Evolutionary conservation across 1,140 invertebrate species (phyloP).

Genomic region (Samia ricini): DNA sequence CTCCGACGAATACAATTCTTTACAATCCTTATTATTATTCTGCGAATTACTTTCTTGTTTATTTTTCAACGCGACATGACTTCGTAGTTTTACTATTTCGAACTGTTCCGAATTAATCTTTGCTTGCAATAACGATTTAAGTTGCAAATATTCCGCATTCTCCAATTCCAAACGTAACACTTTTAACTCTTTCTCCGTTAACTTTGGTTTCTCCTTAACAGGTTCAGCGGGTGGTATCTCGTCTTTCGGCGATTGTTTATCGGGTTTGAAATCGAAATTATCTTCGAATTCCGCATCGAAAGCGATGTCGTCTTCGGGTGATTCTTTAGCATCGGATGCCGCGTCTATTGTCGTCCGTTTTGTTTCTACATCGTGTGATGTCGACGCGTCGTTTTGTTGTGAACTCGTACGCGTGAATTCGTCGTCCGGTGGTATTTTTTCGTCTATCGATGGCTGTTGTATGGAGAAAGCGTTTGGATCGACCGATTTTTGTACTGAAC

Average conservation of each 20-base stretch:
- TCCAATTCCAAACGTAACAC: conserved; percentile 81
- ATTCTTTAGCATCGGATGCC: conserved; percentile 45
- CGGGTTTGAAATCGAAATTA: conserved; percentile 67
- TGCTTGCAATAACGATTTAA: conserved; percentile 81
- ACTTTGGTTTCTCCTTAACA: conserved; percentile 64
- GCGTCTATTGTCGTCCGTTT: conserved; percentile 35
- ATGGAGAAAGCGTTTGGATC: conserved; percentile 77
- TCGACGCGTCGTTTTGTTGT: conserved; percentile 29
- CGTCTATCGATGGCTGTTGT: conserved; percentile 73
- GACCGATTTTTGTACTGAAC: conserved; percentile 83
- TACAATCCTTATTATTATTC: conserved; percentile 69
- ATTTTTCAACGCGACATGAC: conserved; percentile 74
- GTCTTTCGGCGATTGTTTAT: conserved; percentile 39
- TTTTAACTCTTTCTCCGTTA: conserved; percentile 78
- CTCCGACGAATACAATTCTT: conserved; percentile 70
- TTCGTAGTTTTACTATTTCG: conserved; percentile 82
- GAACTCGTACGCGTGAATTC: conserved; percentile 40
- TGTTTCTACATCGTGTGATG: conserved; percentile 24
- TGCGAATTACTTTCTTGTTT: conserved; percentile 68
- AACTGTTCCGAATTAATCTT: conserved; percentile 82
- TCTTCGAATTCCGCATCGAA: conserved; percentile 74
- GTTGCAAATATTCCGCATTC: conserved; percentile 82
- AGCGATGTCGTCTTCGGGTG: conserved; percentile 44
- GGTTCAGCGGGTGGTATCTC: conserved; percentile 30
- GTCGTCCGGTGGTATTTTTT: conserved; percentile 57